Evolutionary conservation across 1,140 invertebrate species (phyloP).

Genomic region (Pachypsylla venusta): DNA sequence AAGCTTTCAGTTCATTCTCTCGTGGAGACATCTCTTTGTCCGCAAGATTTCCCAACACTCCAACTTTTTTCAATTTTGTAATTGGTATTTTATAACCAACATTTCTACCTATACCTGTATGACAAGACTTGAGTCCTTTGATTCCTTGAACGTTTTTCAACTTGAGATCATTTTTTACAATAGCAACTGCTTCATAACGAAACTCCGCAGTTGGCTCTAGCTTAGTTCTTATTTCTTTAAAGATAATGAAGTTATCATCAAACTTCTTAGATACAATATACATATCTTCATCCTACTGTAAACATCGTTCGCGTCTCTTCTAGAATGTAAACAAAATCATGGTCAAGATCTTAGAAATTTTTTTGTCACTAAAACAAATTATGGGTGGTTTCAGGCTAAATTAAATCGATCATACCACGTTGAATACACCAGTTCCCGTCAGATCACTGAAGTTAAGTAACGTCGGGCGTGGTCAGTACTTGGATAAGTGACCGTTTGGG

Average conservation of each 20-base stretch:
- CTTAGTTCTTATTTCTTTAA: constrained; percentile 50
- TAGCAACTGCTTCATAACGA: constrained; percentile 59
- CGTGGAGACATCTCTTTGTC: constrained; percentile 49
- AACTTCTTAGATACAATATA: constrained; percentile 57
- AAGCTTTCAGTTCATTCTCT: constrained; percentile 55
- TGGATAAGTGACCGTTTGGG: too few species aligned
- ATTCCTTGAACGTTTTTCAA: constrained; percentile 47
- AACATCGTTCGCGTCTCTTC: too few species aligned
- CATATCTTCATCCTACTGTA: constrained; percentile 67
- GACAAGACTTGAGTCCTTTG: constrained; percentile 56
- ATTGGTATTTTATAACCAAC: constrained; percentile 52
- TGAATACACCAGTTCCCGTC: too few species aligned
- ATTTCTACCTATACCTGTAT: constrained; percentile 61
- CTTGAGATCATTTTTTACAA: constrained; percentile 49
- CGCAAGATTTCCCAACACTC: constrained; percentile 45
- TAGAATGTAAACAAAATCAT: too few species aligned
- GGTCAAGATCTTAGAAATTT: too few species aligned
- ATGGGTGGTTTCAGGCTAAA: too few species aligned
- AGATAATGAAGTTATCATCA: constrained; percentile 43
- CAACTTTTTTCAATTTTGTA: constrained; percentile 42
- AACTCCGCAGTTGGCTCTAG: constrained; percentile 45
- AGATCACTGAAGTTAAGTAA: too few species aligned
- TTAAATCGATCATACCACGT: too few species aligned
- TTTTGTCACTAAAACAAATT: too few species aligned
- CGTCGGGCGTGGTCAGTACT: too few species aligned